Base-by-base conservation (phyloP, 35 echinoderm and acorn worm species). In the Eucidaris tribuloides region DNA sequence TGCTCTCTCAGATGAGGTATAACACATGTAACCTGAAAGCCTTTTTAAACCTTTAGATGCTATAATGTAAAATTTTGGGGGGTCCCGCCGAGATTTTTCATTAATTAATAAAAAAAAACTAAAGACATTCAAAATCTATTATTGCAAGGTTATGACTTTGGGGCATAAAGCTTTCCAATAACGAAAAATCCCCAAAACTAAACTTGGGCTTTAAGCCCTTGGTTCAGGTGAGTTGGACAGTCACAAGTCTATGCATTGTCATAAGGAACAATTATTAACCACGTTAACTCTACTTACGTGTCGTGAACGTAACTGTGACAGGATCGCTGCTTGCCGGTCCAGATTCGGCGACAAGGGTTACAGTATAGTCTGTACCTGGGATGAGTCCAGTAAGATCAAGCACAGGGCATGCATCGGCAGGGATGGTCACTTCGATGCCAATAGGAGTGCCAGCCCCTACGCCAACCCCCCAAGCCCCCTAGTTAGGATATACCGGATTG, bases 371-470 rank as follows among this genome's bases (percentile, higher is more conserved):
- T 13, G 81, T 90, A 30, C 54, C 64, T 19, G 88, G 88, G 61
- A 76, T 32, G 23, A 90, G 55, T 11, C 87, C 88, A 5, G 81
- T 46, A 2, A 90, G 55, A 35, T 58, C 56, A 32, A 90, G 40
- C 30, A 78, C 66, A 38, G 88, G 87, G 46, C 88, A 90, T 3
- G 79, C 88, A 37, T 90, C 81, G 7, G 42, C 54, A 27, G 68
- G 81, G 6, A 90, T 7, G 11, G 39, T 13, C 5, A 72, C 42
- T 23, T 90, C 81, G 20, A 90, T 57, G 3, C 40, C 31, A 18
- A 62, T 59, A 1, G 88, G 80, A 7, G 80, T 90, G 17, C 81
- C 79, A 22, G 68, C 72, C 4, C 88, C 88, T 33, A 57, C 64
- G 24, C 66, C 66, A 20, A 14, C 5, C 2, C 29, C 54, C 14